These are phyloP conservation scores for Vanacampus margaritifer DNA, from an alignment of 2,113 vertebrate species.

Conservation along the genomic window DNA sequence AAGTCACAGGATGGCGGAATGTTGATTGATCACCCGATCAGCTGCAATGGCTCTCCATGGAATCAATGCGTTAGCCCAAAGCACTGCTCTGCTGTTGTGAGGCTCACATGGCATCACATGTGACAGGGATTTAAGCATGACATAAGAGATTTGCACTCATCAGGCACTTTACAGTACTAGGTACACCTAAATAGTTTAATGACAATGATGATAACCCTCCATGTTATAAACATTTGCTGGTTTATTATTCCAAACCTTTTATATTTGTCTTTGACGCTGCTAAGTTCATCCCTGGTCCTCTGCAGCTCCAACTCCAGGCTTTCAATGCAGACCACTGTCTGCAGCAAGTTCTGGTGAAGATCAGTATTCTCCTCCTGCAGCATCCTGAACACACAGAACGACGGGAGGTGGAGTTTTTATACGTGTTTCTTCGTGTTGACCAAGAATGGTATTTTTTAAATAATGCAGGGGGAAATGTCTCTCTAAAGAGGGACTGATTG, in stretches of 20 bases:
- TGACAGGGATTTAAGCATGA: background rate
- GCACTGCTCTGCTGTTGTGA: background rate
- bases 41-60: background rate
- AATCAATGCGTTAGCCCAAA: background rate
- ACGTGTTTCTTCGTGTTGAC: background rate
- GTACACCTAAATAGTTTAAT: background rate
- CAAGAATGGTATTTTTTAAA: background rate
- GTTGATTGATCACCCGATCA: slow-evolving; percentile 10
- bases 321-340: slow-evolving; percentile 71
- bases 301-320: slow-evolving; percentile 70
- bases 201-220: background rate
- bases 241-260: slow-evolving; percentile 55
- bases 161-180: background rate
- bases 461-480: background rate
- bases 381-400: slow-evolving; percentile 44
- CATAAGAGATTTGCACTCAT: background rate
- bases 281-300: slow-evolving; percentile 67
- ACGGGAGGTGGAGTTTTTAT: background rate
- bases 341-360: slow-evolving; percentile 71
- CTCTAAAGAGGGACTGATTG: too few species aligned
- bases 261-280: slow-evolving; percentile 67
- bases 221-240: background rate
- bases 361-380: slow-evolving; percentile 70
- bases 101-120: background rate
- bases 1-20: slow-evolving; percentile 16